These are phyloP conservation scores for Lepus timidus DNA, from an alignment of 2,113 vertebrate species.

Conservation along the genomic window DNA sequence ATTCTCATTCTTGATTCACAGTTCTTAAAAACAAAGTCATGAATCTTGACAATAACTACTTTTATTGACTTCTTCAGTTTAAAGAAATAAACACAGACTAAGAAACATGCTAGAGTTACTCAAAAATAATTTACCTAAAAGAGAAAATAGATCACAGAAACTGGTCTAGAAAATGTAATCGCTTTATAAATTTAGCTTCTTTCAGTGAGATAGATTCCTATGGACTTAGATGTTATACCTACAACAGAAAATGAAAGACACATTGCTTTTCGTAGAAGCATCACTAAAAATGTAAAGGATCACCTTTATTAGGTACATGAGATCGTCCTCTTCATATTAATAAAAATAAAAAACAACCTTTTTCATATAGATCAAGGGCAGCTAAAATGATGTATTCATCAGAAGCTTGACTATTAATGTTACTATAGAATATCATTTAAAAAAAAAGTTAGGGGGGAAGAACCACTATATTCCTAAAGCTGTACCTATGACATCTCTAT, in stretches of 20 bases:
- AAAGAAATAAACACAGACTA: slow-evolving; percentile 28
- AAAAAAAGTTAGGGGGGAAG: neutral
- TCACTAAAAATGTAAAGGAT: neutral
- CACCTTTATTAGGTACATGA: neutral
- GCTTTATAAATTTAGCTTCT: neutral
- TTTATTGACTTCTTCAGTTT: slow-evolving; percentile 50
- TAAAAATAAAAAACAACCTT: neutral
- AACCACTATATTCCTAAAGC: too few species aligned
- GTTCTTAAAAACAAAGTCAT: neutral
- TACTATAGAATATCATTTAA: neutral
- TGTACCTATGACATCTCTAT: too few species aligned
- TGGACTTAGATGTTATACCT: neutral
- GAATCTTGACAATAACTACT: neutral
- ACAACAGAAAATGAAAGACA: neutral
- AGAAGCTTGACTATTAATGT: neutral
- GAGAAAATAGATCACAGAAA: neutral
- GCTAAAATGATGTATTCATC: neutral
- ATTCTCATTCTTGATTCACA: neutral
- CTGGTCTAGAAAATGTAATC: neutral
- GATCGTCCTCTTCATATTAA: too few species aligned
- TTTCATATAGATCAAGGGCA: neutral
- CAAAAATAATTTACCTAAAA: slow-evolving; percentile 17
- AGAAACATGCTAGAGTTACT: neutral
- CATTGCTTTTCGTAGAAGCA: neutral
- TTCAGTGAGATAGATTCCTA: slow-evolving; percentile 41